phyloP scores from a whole-genome alignment of 35 echinoderm and acorn worm species.

The Heliocidaris tuberculata region DNA sequence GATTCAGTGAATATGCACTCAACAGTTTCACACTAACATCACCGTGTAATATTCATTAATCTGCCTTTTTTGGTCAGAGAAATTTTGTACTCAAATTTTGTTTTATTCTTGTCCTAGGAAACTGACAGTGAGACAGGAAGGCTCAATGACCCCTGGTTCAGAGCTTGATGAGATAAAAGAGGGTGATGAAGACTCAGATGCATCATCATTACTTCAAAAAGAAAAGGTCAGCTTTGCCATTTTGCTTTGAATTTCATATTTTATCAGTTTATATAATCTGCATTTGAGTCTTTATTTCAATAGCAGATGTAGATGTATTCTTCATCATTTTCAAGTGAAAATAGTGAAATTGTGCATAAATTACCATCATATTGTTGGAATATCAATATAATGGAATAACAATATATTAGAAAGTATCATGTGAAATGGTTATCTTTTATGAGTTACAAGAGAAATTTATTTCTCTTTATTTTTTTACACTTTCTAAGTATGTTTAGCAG shows the following conservation, averaged over 20 bases:
- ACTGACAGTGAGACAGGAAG: background rate
- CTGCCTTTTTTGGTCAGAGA: background rate
- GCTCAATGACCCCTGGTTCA: background rate
- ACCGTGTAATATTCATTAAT: background rate
- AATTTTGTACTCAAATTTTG: background rate
- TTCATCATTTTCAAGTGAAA: too few species aligned
- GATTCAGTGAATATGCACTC: background rate
- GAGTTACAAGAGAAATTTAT: too few species aligned
- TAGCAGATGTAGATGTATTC: too few species aligned
- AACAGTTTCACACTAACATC: background rate
- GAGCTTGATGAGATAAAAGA: background rate
- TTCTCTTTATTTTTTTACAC: too few species aligned
- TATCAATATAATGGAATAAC: too few species aligned
- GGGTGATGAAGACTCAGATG: slow-evolving; percentile 25
- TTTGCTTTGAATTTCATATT: background rate
- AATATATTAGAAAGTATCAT: too few species aligned
- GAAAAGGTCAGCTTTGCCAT: background rate
- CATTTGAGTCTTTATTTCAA: too few species aligned
- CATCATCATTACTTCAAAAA: background rate
- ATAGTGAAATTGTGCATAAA: too few species aligned
- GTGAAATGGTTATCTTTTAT: too few species aligned
- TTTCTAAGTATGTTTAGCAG: too few species aligned
- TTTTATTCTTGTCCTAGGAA: background rate
- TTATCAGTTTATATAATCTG: too few species aligned
- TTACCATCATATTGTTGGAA: too few species aligned